Evolutionary conservation across 2,797 vertebrate genomes (phyloP), one percentile per base, ranked within the genome.

Genomic region (Manis javanica): DNA sequence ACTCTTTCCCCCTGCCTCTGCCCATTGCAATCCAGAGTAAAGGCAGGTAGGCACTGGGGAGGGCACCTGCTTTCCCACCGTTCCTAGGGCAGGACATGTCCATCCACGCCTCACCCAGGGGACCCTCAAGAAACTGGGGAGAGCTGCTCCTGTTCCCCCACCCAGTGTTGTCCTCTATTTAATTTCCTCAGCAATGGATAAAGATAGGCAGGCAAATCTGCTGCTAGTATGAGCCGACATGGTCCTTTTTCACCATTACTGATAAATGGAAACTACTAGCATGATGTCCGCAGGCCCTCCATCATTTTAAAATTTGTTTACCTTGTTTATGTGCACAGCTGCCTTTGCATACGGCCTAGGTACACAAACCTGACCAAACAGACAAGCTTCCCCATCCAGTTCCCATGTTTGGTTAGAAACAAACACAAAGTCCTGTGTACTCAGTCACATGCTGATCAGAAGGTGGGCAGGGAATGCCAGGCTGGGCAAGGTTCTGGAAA

Each of bases 271-370:
- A 12, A 15, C 19, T 9, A 12, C 3, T 1, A 4, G 42, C 3
- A 5, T 1, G 1, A 3, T 1, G 18, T 7, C 21, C 12, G 24
- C 0, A 1, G n/a, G 55, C 14, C 26, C 57, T 23, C 29, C 2
- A 2, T 10, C 7, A 13, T 18, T 10, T 6, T n/a, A 64, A 29
- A 7, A 5, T 6, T 1, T 21, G 42, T 61, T 21, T 5, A 51
- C 55, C 1, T 19, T 4, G 8, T 29, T 21, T 14, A 16, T 49
- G 34, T 11, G 57, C 64, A 49, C 5, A 13, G 42, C 21, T 4
- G 66, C 53, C 51, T 19, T 29, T 16, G 39, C 61, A 24, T 3
- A 11, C 3, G 42, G 21, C 26, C 59, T 29, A 7, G n/a, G 61
- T 9, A n/a, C 29, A 3, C 16, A 24, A 18, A 15, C 26, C 53